Evolutionary conservation across 2,797 vertebrate genomes (phyloP).

Genomic region (Aplochiton taeniatus): DNA sequence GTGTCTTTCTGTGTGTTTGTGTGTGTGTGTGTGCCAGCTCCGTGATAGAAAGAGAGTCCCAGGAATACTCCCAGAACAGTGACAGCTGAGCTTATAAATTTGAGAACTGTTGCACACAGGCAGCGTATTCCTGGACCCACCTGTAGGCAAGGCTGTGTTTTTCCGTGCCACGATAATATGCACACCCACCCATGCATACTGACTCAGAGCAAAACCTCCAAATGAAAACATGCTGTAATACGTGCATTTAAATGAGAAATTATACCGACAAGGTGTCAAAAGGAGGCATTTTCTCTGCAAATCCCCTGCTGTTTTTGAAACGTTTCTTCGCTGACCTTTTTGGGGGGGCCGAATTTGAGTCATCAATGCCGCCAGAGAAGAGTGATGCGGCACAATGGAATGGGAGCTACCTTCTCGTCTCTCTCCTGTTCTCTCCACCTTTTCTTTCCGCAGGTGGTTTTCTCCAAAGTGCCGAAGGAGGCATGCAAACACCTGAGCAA

Average conservation of each 20-base stretch:
- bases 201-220: background rate
- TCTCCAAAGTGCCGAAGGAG: conserved; percentile 35
- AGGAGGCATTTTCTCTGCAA: no score
- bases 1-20: no score
- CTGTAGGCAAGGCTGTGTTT: background rate
- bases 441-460: conserved; percentile 22
- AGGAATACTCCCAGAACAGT: background rate
- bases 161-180: background rate
- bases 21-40: conserved; percentile 20
- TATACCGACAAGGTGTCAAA: no score
- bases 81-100: background rate
- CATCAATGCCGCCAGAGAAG: conserved; percentile 32
- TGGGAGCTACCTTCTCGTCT: conserved; percentile 10
- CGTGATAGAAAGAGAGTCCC: background rate
- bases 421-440: conserved; percentile 21
- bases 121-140: background rate
- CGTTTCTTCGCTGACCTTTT: no score
- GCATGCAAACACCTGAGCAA: conserved; percentile 45
- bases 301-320: no score
- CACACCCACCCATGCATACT: conserved; percentile 13
- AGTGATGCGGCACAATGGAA: conserved; percentile 19
- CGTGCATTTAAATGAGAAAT: no score
- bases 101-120: background rate
- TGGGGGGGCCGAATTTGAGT: no score
- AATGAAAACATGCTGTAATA: background rate